Base-by-base conservation (phyloP, 2,888 invertebrate species). In the Andrena minutula region DNA sequence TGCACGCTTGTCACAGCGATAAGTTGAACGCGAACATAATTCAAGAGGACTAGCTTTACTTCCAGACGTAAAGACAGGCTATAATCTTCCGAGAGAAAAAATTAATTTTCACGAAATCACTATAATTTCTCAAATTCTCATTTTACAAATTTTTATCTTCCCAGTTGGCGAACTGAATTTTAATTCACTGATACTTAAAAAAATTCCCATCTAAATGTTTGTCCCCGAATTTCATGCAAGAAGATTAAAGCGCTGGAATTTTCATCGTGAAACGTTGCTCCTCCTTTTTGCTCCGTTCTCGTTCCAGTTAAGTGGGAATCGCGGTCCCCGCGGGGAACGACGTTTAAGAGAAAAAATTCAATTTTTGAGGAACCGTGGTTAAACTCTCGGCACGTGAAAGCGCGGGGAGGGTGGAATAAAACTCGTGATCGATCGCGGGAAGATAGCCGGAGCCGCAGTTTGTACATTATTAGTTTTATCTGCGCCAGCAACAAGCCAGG, bases 401-500 rank as follows among this genome's bases (percentile, higher is more conserved):
- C 23, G 56, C 23, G 23, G 23, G 23, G 56, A 56, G 10, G 10
- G 3, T n/a, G 5, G 8, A 56, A 32, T 23, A 32, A 51, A 41
- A 30, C 16, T 41, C 20, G 53, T 41, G 41, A 74, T 47, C 58
- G 74, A 74, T 68, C 41, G 58, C 0, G 47, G 6, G 30, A 58
- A 28, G 47, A 58, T 49, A 47, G 20, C 32, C 23, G 23, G 12
- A 1, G 41, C 20, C 6, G 12, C n/a, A 26, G 49, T n/a, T 26
- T 6, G 49, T 26, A 32, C 58, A 53, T 49, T 60, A 69, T 74
- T 68, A 30, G 69, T 68, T 74, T 74, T 49, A 60, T 60, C 23
- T 12, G 10, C 30, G 58, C n/a, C 32, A 23, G 35, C 49, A 20
- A 60, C 28, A 26, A 47, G 32, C 7, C 32, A 51, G 35, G 70